Base-by-base conservation (phyloP, 2,113 vertebrate species). In the Paramisgurnus dabryanus region DNA sequence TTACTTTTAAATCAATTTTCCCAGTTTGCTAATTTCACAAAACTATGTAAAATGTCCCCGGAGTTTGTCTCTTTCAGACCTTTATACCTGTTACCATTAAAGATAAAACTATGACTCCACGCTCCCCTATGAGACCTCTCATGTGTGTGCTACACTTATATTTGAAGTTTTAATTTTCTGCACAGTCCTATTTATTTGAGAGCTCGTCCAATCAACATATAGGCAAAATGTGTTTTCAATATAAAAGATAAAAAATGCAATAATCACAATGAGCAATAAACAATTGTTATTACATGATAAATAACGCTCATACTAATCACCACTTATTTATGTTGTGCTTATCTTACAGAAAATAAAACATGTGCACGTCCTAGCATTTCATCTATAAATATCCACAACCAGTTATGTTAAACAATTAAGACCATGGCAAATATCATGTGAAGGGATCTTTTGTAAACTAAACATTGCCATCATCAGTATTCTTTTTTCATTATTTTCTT, bases 71-170 rank as follows among this genome's bases (percentile, higher is more conserved):
- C 63, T 50, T 15, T 67, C 76, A 68, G 58, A 41, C 34, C 73
- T 77, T 83, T 91, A 89, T 86, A 74, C 86, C 78, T 74, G 75
- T 85, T 82, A 34, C 68, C 65, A 76, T 76, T 81, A 76, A 45
- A 81, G 73, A 22, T 34, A 7, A 69, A 41, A 58, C 49, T 80
- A 27, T 72, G 68, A 71, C 45, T 34, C 15, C 68, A 50, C 68
- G 50, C 68, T 79, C 67, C 69, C 50, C 8, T 18, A 34, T 39
- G 69, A 72, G 57, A 41, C 50, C 50, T 39, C 11, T 71, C 67
- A 71, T 79, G 63, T 22, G 11, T 11, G n/a, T 13, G 55, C 6
- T 10, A 2, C 7, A 10, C 10, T 5, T 47, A 10, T 47, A 10
- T 47, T 7, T 75, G 27, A 53, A 15, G 57, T 17, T 3, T 41